phyloP scores from a whole-genome alignment of 2,888 invertebrate genomes.

The Meloe dianella region DNA sequence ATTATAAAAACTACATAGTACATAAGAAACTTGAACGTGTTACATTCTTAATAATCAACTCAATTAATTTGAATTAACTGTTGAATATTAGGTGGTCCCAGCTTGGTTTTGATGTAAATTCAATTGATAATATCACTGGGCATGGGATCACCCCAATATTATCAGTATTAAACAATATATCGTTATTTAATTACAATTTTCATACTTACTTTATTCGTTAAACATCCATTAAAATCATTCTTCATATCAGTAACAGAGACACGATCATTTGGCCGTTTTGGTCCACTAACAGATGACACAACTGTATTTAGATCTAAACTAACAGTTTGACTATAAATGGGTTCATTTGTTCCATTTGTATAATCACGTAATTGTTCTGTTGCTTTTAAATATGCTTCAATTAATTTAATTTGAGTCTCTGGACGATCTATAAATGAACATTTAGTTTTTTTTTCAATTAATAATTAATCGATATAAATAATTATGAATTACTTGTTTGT shows the following conservation, averaged over 20 bases:
- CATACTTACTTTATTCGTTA: constrained; percentile 79
- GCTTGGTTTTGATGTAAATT: not conserved
- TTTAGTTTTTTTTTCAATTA: constrained; percentile 9
- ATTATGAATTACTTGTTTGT: constrained; percentile 86
- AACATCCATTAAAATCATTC: constrained; percentile 82
- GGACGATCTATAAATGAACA: constrained; percentile 71
- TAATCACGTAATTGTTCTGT: constrained; percentile 87
- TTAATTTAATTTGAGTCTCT: constrained; percentile 74
- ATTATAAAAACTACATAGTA: not conserved
- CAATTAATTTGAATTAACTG: not conserved
- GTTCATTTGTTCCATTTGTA: constrained; percentile 75
- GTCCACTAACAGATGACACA: constrained; percentile 94
- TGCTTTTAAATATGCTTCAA: constrained; percentile 81
- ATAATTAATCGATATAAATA: constrained; percentile 27
- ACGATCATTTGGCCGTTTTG: constrained; percentile 95
- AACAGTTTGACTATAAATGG: constrained; percentile 82
- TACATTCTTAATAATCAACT: not conserved
- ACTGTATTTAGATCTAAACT: constrained; percentile 87
- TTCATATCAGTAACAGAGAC: constrained; percentile 92
- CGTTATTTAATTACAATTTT: too few relatives aligned
- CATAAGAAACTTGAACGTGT: not conserved
- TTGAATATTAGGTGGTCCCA: not conserved
- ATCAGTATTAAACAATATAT: not conserved
- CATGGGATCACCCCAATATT: not conserved
- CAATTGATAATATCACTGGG: not conserved